Evolutionary conservation across 2,797 vertebrate genomes (phyloP), one percentile per base, ranked within the genome.

Genomic region (Crotalus adamanteus): DNA sequence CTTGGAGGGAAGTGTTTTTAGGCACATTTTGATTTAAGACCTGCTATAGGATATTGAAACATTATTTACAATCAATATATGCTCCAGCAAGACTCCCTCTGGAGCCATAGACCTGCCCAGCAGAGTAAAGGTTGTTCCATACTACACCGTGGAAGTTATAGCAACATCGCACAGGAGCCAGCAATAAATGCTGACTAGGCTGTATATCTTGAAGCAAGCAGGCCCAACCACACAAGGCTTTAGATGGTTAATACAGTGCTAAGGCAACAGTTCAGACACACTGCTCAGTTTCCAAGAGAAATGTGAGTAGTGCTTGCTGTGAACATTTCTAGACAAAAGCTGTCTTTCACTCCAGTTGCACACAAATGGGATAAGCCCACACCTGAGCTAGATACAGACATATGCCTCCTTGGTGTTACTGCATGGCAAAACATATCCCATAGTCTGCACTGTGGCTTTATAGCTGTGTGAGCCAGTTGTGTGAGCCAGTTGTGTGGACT

Each of bases 21-120:
- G 96, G 94, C 96, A 94, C 73, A 94, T 94, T 97, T 95, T 97
- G 97, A 97, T 97, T 96, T 96, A 97, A 94, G 95, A 94, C 89
- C 93, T 95, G 94, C 95, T 95, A 94, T 95, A 95, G 95, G 95
- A 97, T 96, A 97, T 97, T 96, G 97, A 98, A 97, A 97, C 91
- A 93, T 97, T 97, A 97, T 97, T 97, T 97, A 96, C 93, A 94
- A 97, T 96, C 95, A 2, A 97, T 97, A 96, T 91, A 91, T 42
- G 91, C 95, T 92, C 93, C 73, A 47, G 73, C 73, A 96, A 93
- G 94, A 87, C 93, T 97, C 97, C 96, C 95, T 13, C 96, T n/a
- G 95, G 96, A 97, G 96, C 95, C 93, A 93, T 95, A 96, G 96
- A 95, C 94, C 92, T 92, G 93, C 93, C 95, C 96, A 93, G 53